A percentile compares a stretch with the other conserved stretches of the same genome.
phyloP scores from a whole-genome alignment of 2,113 vertebrate genomes.

The Aplodontia rufa region DNA sequence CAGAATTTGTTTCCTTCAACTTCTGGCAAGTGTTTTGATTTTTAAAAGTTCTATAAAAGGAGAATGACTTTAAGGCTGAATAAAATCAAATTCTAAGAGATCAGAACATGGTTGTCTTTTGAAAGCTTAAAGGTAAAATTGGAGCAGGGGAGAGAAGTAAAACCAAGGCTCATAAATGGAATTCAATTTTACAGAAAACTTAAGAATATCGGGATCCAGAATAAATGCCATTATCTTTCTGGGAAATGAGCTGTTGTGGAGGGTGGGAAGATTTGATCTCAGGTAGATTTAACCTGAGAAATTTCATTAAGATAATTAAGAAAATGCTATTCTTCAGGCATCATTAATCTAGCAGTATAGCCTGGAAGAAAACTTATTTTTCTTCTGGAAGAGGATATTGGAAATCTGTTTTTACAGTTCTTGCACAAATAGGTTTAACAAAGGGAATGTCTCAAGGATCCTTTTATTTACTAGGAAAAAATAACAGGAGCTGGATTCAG shows the following conservation, averaged over 20 bases:
- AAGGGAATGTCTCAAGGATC: background rate
- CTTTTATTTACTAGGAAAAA: background rate
- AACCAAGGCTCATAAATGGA: background rate
- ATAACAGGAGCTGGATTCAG: background rate
- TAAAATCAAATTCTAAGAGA: background rate
- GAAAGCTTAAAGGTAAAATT: background rate
- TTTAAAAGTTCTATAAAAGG: background rate
- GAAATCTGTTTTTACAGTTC: background rate
- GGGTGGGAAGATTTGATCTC: background rate
- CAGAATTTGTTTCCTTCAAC: background rate
- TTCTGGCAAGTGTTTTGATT: background rate
- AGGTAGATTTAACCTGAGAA: background rate
- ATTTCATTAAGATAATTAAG: constrained; percentile 3
- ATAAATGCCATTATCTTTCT: background rate
- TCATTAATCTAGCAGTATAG: background rate
- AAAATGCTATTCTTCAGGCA: background rate
- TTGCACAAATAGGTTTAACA: background rate
- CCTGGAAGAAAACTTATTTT: background rate
- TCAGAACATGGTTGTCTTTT: background rate
- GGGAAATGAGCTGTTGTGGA: background rate
- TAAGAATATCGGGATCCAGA: background rate
- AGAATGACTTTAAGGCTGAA: background rate
- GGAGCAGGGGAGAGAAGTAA: background rate
- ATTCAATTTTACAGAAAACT: constrained; percentile 38
- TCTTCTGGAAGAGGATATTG: background rate